phyloP scores from a whole-genome alignment of 2,797 vertebrate genomes.

The Leucoraja ocellata region DNA sequence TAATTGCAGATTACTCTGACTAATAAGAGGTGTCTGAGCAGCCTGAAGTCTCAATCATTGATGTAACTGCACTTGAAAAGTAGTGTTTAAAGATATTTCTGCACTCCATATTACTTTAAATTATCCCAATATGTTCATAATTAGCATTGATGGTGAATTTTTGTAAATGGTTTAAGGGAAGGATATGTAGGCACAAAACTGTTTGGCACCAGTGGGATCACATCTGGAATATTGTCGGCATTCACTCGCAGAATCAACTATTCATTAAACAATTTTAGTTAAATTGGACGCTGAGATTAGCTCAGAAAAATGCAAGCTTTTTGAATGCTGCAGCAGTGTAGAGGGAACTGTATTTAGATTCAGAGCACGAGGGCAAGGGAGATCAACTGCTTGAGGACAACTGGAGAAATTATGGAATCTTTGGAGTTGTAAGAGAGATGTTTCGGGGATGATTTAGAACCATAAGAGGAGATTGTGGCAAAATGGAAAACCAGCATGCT shows the following conservation, averaged over 20 bases:
- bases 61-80: not conserved
- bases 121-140: not conserved
- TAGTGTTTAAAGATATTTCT: not conserved
- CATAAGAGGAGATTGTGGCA: not conserved
- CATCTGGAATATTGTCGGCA: too few species aligned
- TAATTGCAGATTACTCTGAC: conserved; percentile 47
- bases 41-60: not conserved
- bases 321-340: not conserved
- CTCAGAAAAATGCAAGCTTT: not conserved
- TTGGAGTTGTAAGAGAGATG: not conserved
- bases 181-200: too few species aligned
- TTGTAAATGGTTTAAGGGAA: too few species aligned
- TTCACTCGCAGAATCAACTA: not conserved
- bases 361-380: not conserved
- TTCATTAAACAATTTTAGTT: not conserved
- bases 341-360: not conserved
- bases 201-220: too few species aligned
- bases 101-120: not conserved
- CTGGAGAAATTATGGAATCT: not conserved
- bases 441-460: not conserved
- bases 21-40: conserved; percentile 41
- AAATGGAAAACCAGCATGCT: not conserved
- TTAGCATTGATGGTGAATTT: not conserved
- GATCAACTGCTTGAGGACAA: not conserved
- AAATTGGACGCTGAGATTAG: not conserved